phyloP scores from a whole-genome alignment of 35 echinoderm and acorn worm species.

The Apostichopus californicus region DNA sequence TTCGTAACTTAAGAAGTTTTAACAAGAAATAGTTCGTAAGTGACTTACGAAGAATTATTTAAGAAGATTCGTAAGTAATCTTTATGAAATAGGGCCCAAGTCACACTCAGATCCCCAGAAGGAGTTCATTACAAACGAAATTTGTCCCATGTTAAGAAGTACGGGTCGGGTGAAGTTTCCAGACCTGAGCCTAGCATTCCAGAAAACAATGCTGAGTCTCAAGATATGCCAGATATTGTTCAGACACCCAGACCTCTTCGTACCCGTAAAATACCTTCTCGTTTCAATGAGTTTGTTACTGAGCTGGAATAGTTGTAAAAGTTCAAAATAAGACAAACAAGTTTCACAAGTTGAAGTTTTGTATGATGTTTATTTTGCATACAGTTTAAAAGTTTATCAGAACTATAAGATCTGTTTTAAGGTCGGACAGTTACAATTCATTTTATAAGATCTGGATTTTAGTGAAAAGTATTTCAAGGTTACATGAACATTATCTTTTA shows the following conservation, averaged over 20 bases:
- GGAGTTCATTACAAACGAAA: conserved; percentile 10
- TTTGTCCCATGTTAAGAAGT: conserved; percentile 3
- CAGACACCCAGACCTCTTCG: not conserved
- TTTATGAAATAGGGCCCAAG: not conserved
- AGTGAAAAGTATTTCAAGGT: no score
- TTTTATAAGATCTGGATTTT: no score
- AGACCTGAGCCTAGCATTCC: not conserved
- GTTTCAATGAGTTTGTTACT: conserved; percentile 7
- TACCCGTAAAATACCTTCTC: not conserved
- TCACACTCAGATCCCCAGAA: conserved; percentile 15
- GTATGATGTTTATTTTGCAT: no score
- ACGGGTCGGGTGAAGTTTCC: not conserved
- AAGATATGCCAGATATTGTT: not conserved
- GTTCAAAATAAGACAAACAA: conserved; percentile 4
- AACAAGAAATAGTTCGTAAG: no score
- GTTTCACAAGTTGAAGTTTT: not conserved
- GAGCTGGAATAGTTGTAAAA: not conserved
- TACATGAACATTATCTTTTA: no score
- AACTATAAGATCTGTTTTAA: no score
- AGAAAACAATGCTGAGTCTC: not conserved
- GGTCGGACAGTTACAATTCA: no score
- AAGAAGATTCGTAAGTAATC: no score
- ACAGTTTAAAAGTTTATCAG: no score
- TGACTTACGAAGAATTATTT: no score
- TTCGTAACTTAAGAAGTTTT: no score